These are phyloP conservation scores for Nothura maculosa DNA, from an alignment of 2,797 vertebrate genomes.

Conservation along the genomic window DNA sequence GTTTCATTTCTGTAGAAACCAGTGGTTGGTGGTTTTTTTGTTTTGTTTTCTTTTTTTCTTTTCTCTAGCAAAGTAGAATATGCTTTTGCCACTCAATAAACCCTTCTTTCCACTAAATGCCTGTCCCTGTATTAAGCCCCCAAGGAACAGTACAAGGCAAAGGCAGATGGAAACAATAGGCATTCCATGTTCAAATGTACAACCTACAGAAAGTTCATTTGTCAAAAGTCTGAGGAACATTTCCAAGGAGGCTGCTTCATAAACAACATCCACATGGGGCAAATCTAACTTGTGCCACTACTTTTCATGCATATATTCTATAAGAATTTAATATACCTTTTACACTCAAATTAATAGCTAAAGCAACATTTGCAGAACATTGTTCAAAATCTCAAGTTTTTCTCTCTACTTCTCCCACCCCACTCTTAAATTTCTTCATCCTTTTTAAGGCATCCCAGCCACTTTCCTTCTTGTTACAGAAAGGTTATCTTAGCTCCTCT, in stretches of 20 bases:
- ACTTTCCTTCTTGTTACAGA: neutral
- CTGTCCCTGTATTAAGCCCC: slow-evolving; percentile 47
- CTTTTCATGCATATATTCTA: slow-evolving; percentile 32
- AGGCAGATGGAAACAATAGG: slow-evolving; percentile 72
- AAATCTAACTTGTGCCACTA: slow-evolving; percentile 19
- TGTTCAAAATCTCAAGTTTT: slow-evolving; percentile 43
- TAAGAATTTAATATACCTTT: slow-evolving; percentile 54
- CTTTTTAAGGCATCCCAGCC: neutral
- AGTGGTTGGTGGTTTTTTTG: slow-evolving; percentile 16
- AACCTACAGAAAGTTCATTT: slow-evolving; percentile 67
- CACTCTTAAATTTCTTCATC: neutral
- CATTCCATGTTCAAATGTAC: slow-evolving; percentile 44
- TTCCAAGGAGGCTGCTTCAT: slow-evolving; percentile 63
- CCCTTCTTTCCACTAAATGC: slow-evolving; percentile 54
- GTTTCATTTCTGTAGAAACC: slow-evolving; percentile 41
- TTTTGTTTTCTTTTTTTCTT: neutral
- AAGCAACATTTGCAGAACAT: slow-evolving; percentile 33
- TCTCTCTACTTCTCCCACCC: neutral
- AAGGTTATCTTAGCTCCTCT: neutral
- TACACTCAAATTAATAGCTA: slow-evolving; percentile 64
- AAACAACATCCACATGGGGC: slow-evolving; percentile 35
- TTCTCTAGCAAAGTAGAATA: slow-evolving; percentile 1
- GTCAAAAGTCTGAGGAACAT: slow-evolving; percentile 60
- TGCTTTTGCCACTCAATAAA: slow-evolving; percentile 62
- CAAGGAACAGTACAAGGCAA: slow-evolving; percentile 62